Percentiles rank a stretch among this genome's conserved stretches.
These are phyloP conservation scores for Electrophaes corylata DNA, from an alignment of 2,888 invertebrate genomes.

Conservation along the genomic window DNA sequence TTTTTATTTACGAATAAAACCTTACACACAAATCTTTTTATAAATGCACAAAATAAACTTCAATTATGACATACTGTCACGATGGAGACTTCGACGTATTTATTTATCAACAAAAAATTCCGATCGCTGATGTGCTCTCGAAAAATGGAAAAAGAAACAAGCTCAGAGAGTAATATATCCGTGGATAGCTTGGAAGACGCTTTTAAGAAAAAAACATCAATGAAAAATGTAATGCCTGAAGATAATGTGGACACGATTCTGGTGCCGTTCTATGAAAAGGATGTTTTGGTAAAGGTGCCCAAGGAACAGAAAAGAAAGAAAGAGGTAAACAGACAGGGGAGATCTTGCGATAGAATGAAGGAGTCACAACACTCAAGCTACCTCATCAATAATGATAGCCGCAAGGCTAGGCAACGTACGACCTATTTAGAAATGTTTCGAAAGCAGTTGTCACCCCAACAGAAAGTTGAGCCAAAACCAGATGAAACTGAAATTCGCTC, in stretches of 20 bases:
- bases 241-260: constrained; percentile 73
- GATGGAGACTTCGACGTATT: constrained; percentile 60
- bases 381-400: constrained; percentile 62
- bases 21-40: constrained; percentile 3
- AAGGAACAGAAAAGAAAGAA: constrained; percentile 56
- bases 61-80: constrained; percentile 46
- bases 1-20: neutral
- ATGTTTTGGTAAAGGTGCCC: constrained; percentile 72
- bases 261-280: constrained; percentile 79
- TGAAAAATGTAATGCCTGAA: constrained; percentile 46
- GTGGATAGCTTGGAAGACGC: constrained; percentile 69
- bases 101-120: constrained; percentile 62
- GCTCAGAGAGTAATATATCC: constrained; percentile 66
- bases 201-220: constrained; percentile 49
- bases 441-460: constrained; percentile 59
- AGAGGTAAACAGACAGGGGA: constrained; percentile 42
- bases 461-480: constrained; percentile 38
- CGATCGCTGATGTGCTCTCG: constrained; percentile 45
- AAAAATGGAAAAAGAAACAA: constrained; percentile 63
- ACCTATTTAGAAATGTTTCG: constrained; percentile 74
- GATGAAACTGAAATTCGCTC: constrained; percentile 65
- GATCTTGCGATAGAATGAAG: constrained; percentile 41
- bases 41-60: constrained; percentile 10
- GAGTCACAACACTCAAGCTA: constrained; percentile 54
- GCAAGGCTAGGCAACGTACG: constrained; percentile 49